A percentile compares a stretch with the other conserved stretches of the same genome.
phyloP scores from a whole-genome alignment of 2,113 vertebrate species.

The Neodontobutis hainanensis region DNA sequence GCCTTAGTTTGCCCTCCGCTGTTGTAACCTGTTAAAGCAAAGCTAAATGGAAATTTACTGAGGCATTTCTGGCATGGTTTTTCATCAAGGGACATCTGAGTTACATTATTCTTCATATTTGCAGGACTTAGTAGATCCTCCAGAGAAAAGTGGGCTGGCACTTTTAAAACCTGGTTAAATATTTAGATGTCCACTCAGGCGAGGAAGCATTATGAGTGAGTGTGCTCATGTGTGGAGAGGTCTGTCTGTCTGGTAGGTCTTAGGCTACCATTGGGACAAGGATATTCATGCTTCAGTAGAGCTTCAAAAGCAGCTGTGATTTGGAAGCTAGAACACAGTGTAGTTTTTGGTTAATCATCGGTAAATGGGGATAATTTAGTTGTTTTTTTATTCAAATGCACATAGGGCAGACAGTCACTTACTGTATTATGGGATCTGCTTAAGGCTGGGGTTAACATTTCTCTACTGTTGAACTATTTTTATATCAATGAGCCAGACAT shows the following conservation, averaged over 20 bases:
- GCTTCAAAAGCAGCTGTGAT: constrained; percentile 54
- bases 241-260: constrained; percentile 49
- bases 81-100: constrained; percentile 13
- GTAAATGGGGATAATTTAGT: constrained; percentile 24
- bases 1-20: too few relatives aligned
- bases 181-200: constrained; percentile 65
- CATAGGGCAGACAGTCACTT: not conserved
- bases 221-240: constrained; percentile 39
- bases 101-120: constrained; percentile 31
- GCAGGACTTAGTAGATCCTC: constrained; percentile 30
- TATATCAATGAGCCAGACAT: constrained; percentile 19
- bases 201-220: constrained; percentile 17
- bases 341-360: constrained; percentile 38
- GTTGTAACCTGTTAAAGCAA: constrained; percentile 15
- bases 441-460: constrained; percentile 5
- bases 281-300: constrained; percentile 56
- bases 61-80: constrained; percentile 3
- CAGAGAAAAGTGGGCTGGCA: constrained; percentile 20
- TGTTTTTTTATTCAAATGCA: constrained; percentile 2
- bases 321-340: constrained; percentile 15
- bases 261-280: constrained; percentile 38
- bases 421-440: not conserved
- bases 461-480: not conserved
- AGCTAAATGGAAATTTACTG: constrained; percentile 7
- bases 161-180: constrained; percentile 71